Conservation (phyloP, 2,797 vertebrate species). For the Salmo trutta region DNA sequence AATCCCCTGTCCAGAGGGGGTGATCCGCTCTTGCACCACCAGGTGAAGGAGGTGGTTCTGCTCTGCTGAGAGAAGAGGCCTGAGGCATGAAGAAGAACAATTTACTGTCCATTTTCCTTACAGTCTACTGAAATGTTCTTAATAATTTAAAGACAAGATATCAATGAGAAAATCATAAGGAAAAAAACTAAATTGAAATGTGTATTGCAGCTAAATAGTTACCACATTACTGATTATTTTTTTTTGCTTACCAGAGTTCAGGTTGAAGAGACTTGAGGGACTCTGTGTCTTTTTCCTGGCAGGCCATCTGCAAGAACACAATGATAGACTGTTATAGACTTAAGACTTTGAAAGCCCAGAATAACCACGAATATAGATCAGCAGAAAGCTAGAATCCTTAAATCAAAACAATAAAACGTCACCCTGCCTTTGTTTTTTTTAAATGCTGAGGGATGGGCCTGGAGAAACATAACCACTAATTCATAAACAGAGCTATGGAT, state of each 20-base stretch:
- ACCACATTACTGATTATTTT: slow-evolving; percentile 24
- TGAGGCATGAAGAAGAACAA: slow-evolving; percentile 32
- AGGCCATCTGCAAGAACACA: slow-evolving; percentile 85
- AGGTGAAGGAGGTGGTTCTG: slow-evolving; percentile 95
- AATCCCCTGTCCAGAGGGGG: slow-evolving; percentile 87
- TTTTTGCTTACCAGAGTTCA: slow-evolving; percentile 80
- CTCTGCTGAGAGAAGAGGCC: slow-evolving; percentile 84
- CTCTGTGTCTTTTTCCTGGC: slow-evolving; percentile 92
- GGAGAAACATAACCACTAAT: too few species aligned
- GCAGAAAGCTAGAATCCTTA: too few species aligned
- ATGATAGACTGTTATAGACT: slow-evolving; percentile 2
- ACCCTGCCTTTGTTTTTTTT: too few species aligned
- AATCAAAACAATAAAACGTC: too few species aligned
- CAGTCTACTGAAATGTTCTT: background rate
- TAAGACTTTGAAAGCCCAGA: slow-evolving; percentile 54
- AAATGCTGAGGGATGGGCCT: too few species aligned
- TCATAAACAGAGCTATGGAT: too few species aligned
- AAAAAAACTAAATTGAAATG: background rate
- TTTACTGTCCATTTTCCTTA: too few species aligned
- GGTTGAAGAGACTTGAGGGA: slow-evolving; percentile 86
- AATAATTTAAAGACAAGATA: background rate
- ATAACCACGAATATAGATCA: background rate
- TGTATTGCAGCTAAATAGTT: background rate
- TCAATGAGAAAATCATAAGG: background rate
- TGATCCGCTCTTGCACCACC: slow-evolving; percentile 86